phyloP scores from a whole-genome alignment of 2,113 vertebrate genomes.

The Melanerpes aurifrons region DNA sequence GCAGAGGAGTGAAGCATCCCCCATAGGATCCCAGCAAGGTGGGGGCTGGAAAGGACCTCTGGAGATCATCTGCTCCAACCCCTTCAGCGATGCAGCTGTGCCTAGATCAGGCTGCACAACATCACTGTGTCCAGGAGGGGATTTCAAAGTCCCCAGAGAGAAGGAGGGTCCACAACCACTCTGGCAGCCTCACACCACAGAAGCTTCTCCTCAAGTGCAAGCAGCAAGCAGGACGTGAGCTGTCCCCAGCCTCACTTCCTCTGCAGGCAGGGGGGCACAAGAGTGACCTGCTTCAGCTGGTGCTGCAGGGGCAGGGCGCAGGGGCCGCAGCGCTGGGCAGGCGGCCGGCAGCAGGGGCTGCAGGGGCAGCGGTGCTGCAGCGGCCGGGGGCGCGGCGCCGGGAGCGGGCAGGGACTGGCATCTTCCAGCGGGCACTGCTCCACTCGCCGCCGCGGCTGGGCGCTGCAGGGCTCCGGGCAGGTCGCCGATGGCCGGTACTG shows the following conservation, averaged over 20 bases:
- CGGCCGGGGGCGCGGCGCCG: neutral
- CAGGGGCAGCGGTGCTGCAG: neutral
- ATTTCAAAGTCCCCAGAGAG: too few relatives aligned
- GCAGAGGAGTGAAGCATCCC: neutral
- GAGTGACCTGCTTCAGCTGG: neutral
- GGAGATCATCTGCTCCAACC: too few relatives aligned
- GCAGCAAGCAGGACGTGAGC: too few relatives aligned
- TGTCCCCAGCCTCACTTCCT: neutral
- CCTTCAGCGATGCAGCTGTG: too few relatives aligned
- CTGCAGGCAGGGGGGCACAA: slow-evolving; percentile 2
- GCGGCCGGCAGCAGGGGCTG: neutral
- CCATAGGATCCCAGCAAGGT: too few relatives aligned
- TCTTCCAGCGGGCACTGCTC: neutral
- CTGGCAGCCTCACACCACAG: too few relatives aligned
- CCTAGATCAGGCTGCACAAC: too few relatives aligned
- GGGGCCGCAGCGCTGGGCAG: neutral
- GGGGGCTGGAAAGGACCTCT: too few relatives aligned
- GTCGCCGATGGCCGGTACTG: neutral
- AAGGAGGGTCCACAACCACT: too few relatives aligned
- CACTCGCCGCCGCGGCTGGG: neutral
- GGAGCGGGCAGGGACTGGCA: neutral
- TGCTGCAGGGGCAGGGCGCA: neutral
- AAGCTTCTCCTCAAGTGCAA: too few relatives aligned
- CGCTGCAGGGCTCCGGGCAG: neutral
- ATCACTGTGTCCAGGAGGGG: too few relatives aligned